Percentiles rank a stretch among this genome's conserved stretches.
Evolutionary conservation across 1,140 invertebrate genomes (phyloP).

Genomic region (Sycophaga agraensis): DNA sequence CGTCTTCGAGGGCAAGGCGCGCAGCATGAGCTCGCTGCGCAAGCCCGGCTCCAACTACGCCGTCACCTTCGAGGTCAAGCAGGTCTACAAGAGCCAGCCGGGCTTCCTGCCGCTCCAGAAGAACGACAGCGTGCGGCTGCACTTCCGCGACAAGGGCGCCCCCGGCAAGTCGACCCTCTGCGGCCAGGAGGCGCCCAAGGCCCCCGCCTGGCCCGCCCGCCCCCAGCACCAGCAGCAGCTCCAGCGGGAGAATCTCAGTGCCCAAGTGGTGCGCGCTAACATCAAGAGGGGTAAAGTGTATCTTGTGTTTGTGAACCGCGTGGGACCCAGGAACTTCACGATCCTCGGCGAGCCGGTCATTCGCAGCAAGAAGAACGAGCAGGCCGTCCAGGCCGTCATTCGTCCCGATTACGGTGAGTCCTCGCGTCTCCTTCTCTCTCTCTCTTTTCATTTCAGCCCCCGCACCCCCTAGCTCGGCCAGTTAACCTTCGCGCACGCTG

Average conservation of each 20-base stretch:
- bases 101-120: constrained; percentile 56
- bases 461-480: too few relatives aligned
- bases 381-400: constrained; percentile 60
- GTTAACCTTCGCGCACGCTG: too few relatives aligned
- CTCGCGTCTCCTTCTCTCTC: background rate
- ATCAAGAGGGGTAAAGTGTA: constrained; percentile 66
- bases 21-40: constrained; percentile 62
- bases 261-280: constrained; percentile 60
- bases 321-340: constrained; percentile 67
- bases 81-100: constrained; percentile 64
- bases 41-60: constrained; percentile 62
- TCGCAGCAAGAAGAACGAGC: constrained; percentile 58
- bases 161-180: constrained; percentile 51
- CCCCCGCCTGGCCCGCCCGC: constrained; percentile 19
- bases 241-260: constrained; percentile 45
- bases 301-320: constrained; percentile 67
- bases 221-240: constrained; percentile 29
- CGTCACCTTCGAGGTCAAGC: constrained; percentile 67
- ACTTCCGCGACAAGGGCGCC: constrained; percentile 55
- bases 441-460: too few relatives aligned
- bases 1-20: constrained; percentile 67
- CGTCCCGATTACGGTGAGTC: constrained; percentile 65
- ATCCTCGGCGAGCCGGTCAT: constrained; percentile 64
- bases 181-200: constrained; percentile 32
- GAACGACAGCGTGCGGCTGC: constrained; percentile 58